phyloP scores from a whole-genome alignment of 2,113 vertebrate genomes.

The Columbina picui region DNA sequence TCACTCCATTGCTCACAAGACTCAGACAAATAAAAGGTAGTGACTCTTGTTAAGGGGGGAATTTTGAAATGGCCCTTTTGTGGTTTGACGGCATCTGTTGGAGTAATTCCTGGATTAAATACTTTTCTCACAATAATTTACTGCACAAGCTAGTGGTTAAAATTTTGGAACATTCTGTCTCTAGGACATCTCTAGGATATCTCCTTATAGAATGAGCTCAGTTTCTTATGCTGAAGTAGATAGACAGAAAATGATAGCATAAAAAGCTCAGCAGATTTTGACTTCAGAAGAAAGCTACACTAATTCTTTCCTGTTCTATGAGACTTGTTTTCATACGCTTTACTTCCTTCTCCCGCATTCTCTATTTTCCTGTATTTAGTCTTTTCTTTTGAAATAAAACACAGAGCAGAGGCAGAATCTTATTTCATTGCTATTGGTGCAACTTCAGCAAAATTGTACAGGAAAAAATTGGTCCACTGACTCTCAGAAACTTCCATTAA shows the following conservation, averaged over 20 bases:
- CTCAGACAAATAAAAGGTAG: not conserved
- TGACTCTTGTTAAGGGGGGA: not conserved
- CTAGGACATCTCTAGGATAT: not conserved
- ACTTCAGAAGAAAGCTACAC: not conserved
- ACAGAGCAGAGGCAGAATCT: not conserved
- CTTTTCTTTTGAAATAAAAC: not conserved
- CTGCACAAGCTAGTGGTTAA: not conserved
- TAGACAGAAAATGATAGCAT: not conserved
- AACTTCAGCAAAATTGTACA: not conserved
- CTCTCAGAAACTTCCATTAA: slow-evolving; percentile 6
- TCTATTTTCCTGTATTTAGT: not conserved
- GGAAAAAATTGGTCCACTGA: not conserved
- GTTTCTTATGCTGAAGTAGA: not conserved
- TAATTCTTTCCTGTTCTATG: not conserved
- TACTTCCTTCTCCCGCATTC: not conserved
- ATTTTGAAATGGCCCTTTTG: not conserved
- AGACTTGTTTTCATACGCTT: not conserved
- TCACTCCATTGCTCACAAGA: not conserved
- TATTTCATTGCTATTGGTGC: not conserved
- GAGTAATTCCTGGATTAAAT: not conserved
- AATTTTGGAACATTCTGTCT: not conserved
- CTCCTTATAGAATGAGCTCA: not conserved
- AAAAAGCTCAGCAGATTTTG: not conserved
- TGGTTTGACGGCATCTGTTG: not conserved
- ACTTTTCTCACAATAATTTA: not conserved